A percentile compares a stretch with the other conserved stretches of the same genome.
Conservation (phyloP, 1,140 invertebrate genomes). For the Eriocheir sinensis region DNA sequence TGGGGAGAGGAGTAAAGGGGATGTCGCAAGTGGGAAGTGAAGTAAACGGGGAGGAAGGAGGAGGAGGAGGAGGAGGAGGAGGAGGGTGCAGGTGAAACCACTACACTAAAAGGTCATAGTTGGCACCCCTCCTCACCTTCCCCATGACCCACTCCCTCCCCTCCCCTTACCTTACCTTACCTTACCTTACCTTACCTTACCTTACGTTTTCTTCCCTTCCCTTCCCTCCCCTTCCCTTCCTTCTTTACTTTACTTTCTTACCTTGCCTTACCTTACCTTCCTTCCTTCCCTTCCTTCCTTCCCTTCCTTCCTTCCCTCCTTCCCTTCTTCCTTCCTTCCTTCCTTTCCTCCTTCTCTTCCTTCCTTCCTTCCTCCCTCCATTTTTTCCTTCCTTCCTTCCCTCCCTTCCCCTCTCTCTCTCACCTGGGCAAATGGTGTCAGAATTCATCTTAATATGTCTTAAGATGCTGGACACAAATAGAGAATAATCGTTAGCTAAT, state of each 20-base stretch:
- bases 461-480: too few relatives aligned
- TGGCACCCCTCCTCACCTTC: neutral
- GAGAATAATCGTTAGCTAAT: too few relatives aligned
- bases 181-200: neutral
- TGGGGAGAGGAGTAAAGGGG: too few relatives aligned
- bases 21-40: neutral
- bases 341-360: neutral
- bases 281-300: too few relatives aligned
- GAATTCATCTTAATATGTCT: too few relatives aligned
- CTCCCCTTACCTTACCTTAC: neutral
- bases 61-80: too few relatives aligned
- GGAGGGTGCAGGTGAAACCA: too few relatives aligned
- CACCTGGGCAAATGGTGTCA: too few relatives aligned
- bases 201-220: too few relatives aligned
- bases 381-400: neutral
- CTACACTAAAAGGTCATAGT: neutral
- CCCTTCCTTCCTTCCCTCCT: too few relatives aligned
- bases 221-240: too few relatives aligned
- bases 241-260: slow-evolving; percentile 16
- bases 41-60: neutral
- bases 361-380: slow-evolving; percentile 8
- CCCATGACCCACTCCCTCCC: neutral
- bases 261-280: neutral
- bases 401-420: neutral
- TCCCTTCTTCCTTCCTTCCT: too few relatives aligned